Conservation (phyloP, 2,113 vertebrate genomes). For the Grus americana region DNA sequence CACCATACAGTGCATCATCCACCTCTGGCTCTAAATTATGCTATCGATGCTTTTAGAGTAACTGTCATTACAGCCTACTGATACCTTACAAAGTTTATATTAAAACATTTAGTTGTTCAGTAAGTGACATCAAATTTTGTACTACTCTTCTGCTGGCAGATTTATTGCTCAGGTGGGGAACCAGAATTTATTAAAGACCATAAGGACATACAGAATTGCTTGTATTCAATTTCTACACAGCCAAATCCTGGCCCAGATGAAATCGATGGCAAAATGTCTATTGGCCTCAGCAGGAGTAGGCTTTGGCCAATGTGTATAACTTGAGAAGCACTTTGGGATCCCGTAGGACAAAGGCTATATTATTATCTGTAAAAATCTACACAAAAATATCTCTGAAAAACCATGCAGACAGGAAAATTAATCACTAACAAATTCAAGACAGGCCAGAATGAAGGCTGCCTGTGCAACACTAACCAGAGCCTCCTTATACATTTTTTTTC, state of each 20-base stretch:
- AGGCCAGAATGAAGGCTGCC: neutral
- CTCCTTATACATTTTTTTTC: neutral
- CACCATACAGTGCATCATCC: neutral
- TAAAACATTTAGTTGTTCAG: neutral
- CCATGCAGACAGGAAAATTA: neutral
- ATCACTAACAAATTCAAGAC: neutral
- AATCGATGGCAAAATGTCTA: conserved; percentile 16
- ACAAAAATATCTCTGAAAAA: neutral
- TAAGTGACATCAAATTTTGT: conserved; percentile 23
- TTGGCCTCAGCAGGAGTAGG: conserved; percentile 5
- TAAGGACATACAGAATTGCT: neutral
- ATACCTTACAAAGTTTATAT: conserved; percentile 1
- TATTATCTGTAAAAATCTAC: conserved; percentile 31
- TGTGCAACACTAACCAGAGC: neutral
- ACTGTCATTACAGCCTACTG: neutral
- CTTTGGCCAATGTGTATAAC: conserved; percentile 47
- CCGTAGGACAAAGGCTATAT: neutral
- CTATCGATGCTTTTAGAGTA: neutral
- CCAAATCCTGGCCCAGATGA: conserved; percentile 10
- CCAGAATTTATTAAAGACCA: conserved; percentile 21
- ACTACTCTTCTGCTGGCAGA: conserved; percentile 43
- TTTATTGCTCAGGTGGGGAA: conserved; percentile 41
- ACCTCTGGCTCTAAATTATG: neutral
- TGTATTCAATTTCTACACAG: neutral
- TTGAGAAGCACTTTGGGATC: conserved; percentile 45